Base-by-base conservation (phyloP, 1,140 invertebrate genomes). In the Spodoptera litura region DNA sequence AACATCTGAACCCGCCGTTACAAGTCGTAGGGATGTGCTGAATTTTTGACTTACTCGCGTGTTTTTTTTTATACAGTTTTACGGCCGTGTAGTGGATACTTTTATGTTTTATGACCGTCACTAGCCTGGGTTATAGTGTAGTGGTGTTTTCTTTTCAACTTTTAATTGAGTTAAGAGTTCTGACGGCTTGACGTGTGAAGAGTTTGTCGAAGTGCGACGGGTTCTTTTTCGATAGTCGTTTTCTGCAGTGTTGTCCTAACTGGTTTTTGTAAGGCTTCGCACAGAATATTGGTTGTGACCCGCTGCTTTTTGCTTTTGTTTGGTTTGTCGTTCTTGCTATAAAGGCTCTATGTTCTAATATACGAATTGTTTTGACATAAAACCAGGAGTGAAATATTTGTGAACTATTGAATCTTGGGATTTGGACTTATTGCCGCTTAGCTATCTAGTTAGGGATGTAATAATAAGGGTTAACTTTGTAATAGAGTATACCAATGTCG, bases 41-140 rank as follows among this genome's bases (percentile, higher is more conserved):
- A 86, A 88, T 87, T 86, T 89, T 87, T 85, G 76, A 89, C 80
- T 80, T 55, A 61, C 75, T 78, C 82, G 81, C 86, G 80, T 84
- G 81, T 80, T 85, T 84, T 85, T 84, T 85, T 85, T 83, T 78
- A 38, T 81, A 51, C 62, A 72, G 38, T 66, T 84, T 84, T 85
- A 83, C 77, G 78, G 78, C 53, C 74, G 76, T 78, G 74, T 79
- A 80, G 81, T 81, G 78, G 82, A 15, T 58, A 72, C 59, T 59
- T 51, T 75, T 75, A 62, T 75, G 44, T 61, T 75, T 75, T 75
- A 72, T 72, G 35, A 13, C 25, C 52, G 31, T 27, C 35, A 56
- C 52, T 56, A 58, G 13, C 49, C 62, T 49, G 49, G 66, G 66
- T 53, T 70, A 75, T 59, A 59, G 25, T 35, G 5, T 5, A 64